phyloP scores from a whole-genome alignment of 2,888 invertebrate species.

The Branchellion lobata region DNA sequence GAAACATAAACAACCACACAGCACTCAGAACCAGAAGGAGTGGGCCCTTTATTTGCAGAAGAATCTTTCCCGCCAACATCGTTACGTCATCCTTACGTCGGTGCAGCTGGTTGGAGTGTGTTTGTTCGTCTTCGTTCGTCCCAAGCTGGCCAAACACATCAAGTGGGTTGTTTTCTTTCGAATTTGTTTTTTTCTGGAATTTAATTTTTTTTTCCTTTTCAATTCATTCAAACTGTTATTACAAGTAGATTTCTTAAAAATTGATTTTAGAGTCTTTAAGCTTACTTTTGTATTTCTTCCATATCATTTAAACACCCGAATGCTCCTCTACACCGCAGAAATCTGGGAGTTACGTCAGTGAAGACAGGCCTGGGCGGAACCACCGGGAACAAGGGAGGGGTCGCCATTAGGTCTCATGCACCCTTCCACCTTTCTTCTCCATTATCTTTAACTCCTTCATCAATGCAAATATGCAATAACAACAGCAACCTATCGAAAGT shows the following conservation, averaged over 20 bases:
- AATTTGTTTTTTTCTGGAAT: not conserved
- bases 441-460: not conserved
- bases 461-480: too few relatives aligned
- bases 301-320: not conserved
- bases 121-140: slow-evolving; percentile 87
- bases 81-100: slow-evolving; percentile 85
- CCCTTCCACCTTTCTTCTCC: not conserved
- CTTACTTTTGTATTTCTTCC: not conserved
- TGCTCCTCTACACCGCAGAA: slow-evolving; percentile 67
- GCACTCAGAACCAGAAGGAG: slow-evolving; percentile 84
- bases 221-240: not conserved
- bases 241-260: not conserved
- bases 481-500: too few relatives aligned
- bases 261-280: not conserved
- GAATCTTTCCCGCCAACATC: slow-evolving; percentile 80
- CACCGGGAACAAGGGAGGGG: slow-evolving; percentile 95
- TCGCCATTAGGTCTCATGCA: slow-evolving; percentile 72
- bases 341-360: slow-evolving; percentile 90
- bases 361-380: slow-evolving; percentile 97
- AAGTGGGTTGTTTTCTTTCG: slow-evolving; percentile 59
- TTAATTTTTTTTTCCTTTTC: not conserved
- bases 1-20: slow-evolving; percentile 63
- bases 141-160: slow-evolving; percentile 82
- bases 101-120: slow-evolving; percentile 97
- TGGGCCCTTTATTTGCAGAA: slow-evolving; percentile 95